These are phyloP conservation scores for Formica aserva DNA, from an alignment of 2,888 invertebrate genomes.

Conservation along the genomic window DNA sequence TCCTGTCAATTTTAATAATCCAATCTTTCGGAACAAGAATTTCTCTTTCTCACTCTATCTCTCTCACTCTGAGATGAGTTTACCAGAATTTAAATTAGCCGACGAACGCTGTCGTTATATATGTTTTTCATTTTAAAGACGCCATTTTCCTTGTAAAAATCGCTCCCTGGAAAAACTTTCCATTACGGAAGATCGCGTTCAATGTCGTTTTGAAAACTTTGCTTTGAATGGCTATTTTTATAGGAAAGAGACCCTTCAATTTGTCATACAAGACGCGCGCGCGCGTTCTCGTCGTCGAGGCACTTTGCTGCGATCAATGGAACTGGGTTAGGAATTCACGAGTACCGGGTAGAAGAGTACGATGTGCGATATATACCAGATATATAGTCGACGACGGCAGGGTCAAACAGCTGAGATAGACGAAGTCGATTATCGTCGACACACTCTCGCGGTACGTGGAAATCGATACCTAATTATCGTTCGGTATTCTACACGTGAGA, in stretches of 20 bases:
- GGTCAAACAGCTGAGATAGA: constrained; percentile 66
- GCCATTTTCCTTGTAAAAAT: constrained; percentile 15
- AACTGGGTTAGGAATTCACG: constrained; percentile 39
- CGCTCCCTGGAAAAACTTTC: neutral
- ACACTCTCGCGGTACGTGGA: constrained; percentile 64
- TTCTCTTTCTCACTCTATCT: neutral
- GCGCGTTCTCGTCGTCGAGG: constrained; percentile 5
- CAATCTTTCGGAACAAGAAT: constrained; percentile 3
- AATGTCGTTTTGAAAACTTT: constrained; percentile 7
- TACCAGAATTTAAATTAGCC: neutral
- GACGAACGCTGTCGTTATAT: neutral
- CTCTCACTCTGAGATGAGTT: neutral
- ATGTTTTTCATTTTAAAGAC: constrained; percentile 11
- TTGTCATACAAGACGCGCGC: constrained; percentile 22
- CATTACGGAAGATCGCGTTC: constrained; percentile 2
- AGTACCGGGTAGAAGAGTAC: constrained; percentile 27
- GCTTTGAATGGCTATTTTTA: constrained; percentile 22
- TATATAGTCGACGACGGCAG: constrained; percentile 1
- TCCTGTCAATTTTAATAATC: neutral
- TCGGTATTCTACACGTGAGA: constrained; percentile 64
- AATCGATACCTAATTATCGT: constrained; percentile 76
- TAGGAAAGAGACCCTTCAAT: neutral
- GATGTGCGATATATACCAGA: constrained; percentile 15
- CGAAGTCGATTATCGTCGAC: constrained; percentile 74
- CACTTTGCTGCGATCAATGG: constrained; percentile 31